Conservation (phyloP, 2,113 vertebrate species). For the Beaufortia kweichowensis region DNA sequence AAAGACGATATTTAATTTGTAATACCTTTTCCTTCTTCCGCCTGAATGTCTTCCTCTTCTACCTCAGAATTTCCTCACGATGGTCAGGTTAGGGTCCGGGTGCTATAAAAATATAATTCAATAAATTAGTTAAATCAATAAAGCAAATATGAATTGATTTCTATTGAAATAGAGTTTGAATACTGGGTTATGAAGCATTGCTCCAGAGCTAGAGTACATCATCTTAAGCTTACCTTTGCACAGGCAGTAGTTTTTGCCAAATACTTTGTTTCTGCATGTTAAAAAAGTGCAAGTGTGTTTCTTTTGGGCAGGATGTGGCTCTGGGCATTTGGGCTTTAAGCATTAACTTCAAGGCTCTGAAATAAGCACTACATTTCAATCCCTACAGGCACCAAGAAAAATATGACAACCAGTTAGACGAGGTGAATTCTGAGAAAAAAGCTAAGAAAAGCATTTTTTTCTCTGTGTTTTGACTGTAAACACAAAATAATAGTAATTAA, state of each 20-base stretch:
- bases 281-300: slow-evolving; percentile 72
- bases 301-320: slow-evolving; percentile 76
- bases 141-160: too few relatives aligned
- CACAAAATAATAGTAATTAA: slow-evolving; percentile 51
- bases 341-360: slow-evolving; percentile 66
- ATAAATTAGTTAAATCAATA: too few relatives aligned
- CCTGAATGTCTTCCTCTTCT: too few relatives aligned
- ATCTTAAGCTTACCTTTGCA: slow-evolving; percentile 46
- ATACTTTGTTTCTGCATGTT: slow-evolving; percentile 65
- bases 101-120: too few relatives aligned
- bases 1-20: too few relatives aligned
- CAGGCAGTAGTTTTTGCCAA: slow-evolving; percentile 63
- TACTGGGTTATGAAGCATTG: too few relatives aligned
- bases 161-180: too few relatives aligned
- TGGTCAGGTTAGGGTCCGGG: too few relatives aligned
- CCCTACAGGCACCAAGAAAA: slow-evolving; percentile 61
- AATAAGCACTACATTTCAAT: slow-evolving; percentile 58
- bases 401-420: slow-evolving; percentile 18
- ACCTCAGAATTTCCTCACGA: background rate
- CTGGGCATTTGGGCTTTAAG: slow-evolving; percentile 63
- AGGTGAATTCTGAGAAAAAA: slow-evolving; percentile 43
- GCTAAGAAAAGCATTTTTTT: slow-evolving; percentile 55
- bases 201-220: background rate
- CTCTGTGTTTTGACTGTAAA: slow-evolving; percentile 57
- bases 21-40: too few relatives aligned